These are phyloP conservation scores for Drosophila ironensis DNA, from an alignment of 1,140 invertebrate genomes.

Conservation along the genomic window DNA sequence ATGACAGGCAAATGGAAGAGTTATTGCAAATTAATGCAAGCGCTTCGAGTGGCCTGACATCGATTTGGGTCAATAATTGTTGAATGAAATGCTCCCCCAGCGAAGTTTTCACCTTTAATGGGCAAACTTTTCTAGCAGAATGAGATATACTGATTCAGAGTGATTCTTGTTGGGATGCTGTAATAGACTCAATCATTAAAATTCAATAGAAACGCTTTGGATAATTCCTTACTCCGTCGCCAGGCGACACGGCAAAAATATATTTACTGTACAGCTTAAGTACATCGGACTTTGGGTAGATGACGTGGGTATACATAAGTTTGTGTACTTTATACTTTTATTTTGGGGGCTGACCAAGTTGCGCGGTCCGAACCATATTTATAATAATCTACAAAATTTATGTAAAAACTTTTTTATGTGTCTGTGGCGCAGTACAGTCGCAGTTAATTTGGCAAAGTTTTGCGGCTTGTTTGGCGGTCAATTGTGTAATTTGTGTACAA, in stretches of 20 bases:
- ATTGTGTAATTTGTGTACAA: conserved; percentile 58
- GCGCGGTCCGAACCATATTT: conserved; percentile 47
- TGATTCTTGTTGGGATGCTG: no score
- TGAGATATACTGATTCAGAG: no score
- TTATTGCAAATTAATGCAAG: conserved; percentile 53
- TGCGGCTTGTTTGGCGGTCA: conserved; percentile 64
- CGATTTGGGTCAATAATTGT: conserved; percentile 24
- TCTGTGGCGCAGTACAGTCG: conserved; percentile 20
- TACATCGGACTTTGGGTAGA: no score
- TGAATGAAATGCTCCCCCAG: neutral
- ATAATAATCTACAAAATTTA: conserved; percentile 66
- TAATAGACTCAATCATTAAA: conserved; percentile 15
- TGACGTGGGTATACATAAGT: conserved; percentile 2
- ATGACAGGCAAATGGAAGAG: conserved; percentile 46
- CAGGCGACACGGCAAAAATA: neutral
- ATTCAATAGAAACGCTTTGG: conserved; percentile 2
- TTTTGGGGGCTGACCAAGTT: conserved; percentile 11
- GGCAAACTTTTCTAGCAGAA: neutral
- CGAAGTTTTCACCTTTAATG: conserved; percentile 7
- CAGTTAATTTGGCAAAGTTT: conserved; percentile 65
- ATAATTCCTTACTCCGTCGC: conserved; percentile 2
- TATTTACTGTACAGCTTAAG: no score
- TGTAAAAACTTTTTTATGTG: conserved; percentile 56
- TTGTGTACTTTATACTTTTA: conserved; percentile 9
- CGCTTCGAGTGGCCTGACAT: conserved; percentile 17